Base-by-base conservation (phyloP, 2,797 vertebrate genomes). In the Nasua narica region DNA sequence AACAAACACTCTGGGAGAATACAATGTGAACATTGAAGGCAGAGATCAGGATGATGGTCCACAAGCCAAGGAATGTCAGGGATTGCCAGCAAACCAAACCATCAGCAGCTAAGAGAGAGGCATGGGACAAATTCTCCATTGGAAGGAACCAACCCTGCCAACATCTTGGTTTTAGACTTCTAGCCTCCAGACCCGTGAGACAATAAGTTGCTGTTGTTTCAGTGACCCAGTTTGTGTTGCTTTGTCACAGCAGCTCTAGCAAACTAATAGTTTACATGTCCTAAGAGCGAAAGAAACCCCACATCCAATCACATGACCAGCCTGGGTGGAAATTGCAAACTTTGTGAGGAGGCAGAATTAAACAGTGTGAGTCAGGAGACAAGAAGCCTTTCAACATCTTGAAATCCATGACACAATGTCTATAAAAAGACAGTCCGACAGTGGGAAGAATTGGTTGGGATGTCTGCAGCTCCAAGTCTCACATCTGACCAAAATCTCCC, bases 291-390 rank as follows among this genome's bases (percentile, higher is more conserved):
- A 86, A 65, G 87, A 79, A 76, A 90, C 0, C 5, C 54, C 40
- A 37, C 7, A 29, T 65, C 3, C 23, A 50, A n/a, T 81, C 56
- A 72, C 2, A 11, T 86, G 88, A 76, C 32, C 3, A 65, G 65
- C 35, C 56, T 62, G 29, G 8, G 84, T 40, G 13, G 78, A 74
- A 72, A 62, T 19, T 81, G 16, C 84, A 78, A 76, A 69, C 52
- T 91, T 91, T 70, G 7, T 76, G 35, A 95, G 23, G 48, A 87
- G 91, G 67, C 43, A 84, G 88, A 90, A 83, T 90, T 72, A 50
- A 86, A 88, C 15, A 52, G 35, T 23, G 1, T 95, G 43, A 94
- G 35, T 95, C 91, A 79, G 76, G 81, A 97, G 35, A 56, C 19
- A 60, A 79, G 69, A 87, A 83, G 27, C 25, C 27, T 91, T 62